phyloP scores from a whole-genome alignment of 2,113 vertebrate genomes.

The Geococcyx californianus region DNA sequence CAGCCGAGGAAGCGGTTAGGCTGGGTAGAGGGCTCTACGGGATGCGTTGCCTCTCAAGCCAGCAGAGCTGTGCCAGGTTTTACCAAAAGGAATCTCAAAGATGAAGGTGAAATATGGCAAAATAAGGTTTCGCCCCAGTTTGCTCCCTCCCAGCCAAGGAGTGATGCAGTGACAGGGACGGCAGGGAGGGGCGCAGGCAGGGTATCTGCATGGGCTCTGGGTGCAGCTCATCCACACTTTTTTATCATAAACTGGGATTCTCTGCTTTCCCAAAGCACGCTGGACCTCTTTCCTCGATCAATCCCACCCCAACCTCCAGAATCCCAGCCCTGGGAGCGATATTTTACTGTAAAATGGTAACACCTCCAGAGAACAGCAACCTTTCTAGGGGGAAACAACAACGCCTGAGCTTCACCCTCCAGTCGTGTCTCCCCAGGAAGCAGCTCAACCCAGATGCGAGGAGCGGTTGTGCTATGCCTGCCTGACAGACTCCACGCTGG shows the following conservation, averaged over 20 bases:
- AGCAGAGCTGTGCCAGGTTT: background rate
- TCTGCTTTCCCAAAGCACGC: background rate
- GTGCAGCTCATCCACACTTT: background rate
- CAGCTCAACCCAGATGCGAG: background rate
- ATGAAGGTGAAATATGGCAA: background rate
- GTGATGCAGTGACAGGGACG: background rate
- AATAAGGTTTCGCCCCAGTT: background rate
- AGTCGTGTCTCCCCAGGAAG: background rate
- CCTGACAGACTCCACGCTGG: background rate
- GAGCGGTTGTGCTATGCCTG: background rate
- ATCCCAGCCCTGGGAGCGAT: background rate
- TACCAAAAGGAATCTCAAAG: background rate
- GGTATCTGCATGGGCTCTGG: background rate
- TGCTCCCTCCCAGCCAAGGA: background rate
- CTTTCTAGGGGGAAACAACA: background rate
- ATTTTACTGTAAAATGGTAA: background rate
- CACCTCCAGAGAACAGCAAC: background rate
- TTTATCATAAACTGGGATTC: background rate
- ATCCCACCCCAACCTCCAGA: background rate
- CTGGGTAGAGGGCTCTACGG: too few species aligned
- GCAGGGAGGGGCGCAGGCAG: fast-evolving
- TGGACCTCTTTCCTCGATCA: background rate
- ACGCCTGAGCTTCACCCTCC: background rate
- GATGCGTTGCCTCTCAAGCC: background rate
- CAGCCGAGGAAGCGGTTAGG: background rate